Base-by-base conservation (phyloP, 2,888 invertebrate species). In the Coecobrya sp. region DNA sequence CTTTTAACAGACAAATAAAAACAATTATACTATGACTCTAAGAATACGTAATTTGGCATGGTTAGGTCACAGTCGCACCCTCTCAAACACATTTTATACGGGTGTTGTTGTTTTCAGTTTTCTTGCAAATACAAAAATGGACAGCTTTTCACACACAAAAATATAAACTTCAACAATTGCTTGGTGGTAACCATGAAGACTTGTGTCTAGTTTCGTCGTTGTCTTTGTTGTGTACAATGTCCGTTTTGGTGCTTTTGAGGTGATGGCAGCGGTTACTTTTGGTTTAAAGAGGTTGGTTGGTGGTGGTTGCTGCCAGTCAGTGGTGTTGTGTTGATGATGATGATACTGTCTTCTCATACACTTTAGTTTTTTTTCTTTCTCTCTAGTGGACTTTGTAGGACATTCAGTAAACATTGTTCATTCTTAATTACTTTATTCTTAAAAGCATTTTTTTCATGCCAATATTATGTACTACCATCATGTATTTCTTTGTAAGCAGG, bases 211-310 rank as follows among this genome's bases (percentile, higher is more conserved):
- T n/a, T n/a, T n/a, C 45, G 10, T 19, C 22, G 19, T 65, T 45
- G 73, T 76, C 70, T 42, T 42, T 19, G 19, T 70, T 3, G 36
- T 36, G 68, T 70, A 42, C 25, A 73, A 45, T 49, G 76, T 49
- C 13, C 22, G 13, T 76, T 49, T 27, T 79, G 16, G 25, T 79
- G 49, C 8, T 52, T 16, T 70, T 89, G 82, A 89, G 82, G 82
- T 89, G 70, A 70, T 82, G 65, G 82, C 70, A 65, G 89, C 82
- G 89, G 89, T 89, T 89, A 62, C 89, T 82, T 70, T 79, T 79
- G 79, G 79, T 79, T 79, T 76, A n/a, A 68, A 55, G 52, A 55
- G 52, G 52, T 81, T 52, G 79, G 25, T 88, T 65, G 87, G 45
- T 88, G 59, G 87, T 81, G 76, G 65, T 88, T 88, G 87, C 79